Conservation (phyloP, 2,797 vertebrate species). For the Rhabdophis nuchalis region DNA sequence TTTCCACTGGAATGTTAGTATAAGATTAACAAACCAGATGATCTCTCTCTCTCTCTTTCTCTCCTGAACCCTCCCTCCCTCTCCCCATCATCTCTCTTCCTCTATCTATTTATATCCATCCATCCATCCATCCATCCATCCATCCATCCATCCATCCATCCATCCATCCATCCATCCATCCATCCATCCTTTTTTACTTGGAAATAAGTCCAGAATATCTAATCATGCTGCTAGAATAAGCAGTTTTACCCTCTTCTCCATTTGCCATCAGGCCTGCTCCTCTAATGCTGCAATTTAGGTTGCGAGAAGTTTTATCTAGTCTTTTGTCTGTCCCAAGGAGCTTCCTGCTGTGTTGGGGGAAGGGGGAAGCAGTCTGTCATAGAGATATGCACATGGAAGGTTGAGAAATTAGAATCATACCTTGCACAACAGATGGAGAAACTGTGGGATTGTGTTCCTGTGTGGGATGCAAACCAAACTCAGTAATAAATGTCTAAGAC, state of each 20-base stretch:
- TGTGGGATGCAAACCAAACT: constrained; percentile 4
- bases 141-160: background rate
- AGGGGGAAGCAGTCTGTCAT: background rate
- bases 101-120: no score
- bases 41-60: background rate
- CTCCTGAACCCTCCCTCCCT: no score
- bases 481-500: background rate
- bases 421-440: constrained; percentile 14
- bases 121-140: no score
- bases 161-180: no score
- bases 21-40: background rate
- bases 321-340: background rate
- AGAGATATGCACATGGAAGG: background rate
- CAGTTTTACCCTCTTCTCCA: background rate
- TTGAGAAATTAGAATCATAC: constrained; percentile 5
- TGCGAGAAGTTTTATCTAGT: background rate
- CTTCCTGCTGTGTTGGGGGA: background rate
- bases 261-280: background rate
- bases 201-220: background rate
- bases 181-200: background rate
- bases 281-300: background rate
- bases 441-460: constrained; percentile 2
- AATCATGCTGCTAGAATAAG: background rate
- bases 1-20: background rate
- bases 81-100: background rate